Conservation (phyloP, 2,113 vertebrate species). For the Channa argus region DNA sequence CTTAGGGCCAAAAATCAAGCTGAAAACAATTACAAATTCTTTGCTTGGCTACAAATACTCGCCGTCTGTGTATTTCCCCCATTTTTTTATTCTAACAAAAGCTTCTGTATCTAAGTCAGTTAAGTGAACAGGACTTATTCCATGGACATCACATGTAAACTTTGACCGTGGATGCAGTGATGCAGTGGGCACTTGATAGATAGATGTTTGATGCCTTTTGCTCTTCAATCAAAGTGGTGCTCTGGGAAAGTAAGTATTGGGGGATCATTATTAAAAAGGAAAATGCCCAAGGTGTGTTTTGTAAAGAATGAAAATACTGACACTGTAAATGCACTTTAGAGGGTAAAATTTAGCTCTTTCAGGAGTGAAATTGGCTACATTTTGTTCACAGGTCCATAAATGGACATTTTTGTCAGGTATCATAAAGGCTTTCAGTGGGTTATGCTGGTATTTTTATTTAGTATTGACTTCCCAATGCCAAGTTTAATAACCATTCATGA, state of each 20-base stretch:
- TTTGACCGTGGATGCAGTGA: constrained; percentile 4
- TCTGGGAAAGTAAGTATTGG: constrained; percentile 43
- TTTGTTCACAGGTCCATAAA: constrained; percentile 56
- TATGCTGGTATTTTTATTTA: constrained; percentile 69
- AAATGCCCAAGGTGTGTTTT: constrained; percentile 64
- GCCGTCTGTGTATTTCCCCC: not conserved
- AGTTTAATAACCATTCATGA: constrained; percentile 71
- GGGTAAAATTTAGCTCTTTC: constrained; percentile 73
- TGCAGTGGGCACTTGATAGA: constrained; percentile 62
- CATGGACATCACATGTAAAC: constrained; percentile 31
- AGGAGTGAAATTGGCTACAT: constrained; percentile 67
- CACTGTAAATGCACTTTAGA: constrained; percentile 89
- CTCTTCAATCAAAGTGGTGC: constrained; percentile 76
- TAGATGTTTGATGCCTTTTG: constrained; percentile 70
- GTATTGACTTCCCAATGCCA: constrained; percentile 70
- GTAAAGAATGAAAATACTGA: constrained; percentile 79
- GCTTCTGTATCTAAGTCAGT: constrained; percentile 2
- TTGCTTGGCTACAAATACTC: constrained; percentile 21
- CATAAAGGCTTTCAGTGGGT: constrained; percentile 67
- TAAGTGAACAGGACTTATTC: constrained; percentile 28
- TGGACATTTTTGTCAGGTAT: constrained; percentile 69
- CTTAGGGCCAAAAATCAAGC: constrained; percentile 23
- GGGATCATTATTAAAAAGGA: constrained; percentile 38
- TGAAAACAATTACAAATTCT: constrained; percentile 20
- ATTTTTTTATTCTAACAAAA: constrained; percentile 4